Evolutionary conservation across 2,797 vertebrate genomes (phyloP), one percentile per base, ranked within the genome.

Genomic region (Gadopsis marmoratus): DNA sequence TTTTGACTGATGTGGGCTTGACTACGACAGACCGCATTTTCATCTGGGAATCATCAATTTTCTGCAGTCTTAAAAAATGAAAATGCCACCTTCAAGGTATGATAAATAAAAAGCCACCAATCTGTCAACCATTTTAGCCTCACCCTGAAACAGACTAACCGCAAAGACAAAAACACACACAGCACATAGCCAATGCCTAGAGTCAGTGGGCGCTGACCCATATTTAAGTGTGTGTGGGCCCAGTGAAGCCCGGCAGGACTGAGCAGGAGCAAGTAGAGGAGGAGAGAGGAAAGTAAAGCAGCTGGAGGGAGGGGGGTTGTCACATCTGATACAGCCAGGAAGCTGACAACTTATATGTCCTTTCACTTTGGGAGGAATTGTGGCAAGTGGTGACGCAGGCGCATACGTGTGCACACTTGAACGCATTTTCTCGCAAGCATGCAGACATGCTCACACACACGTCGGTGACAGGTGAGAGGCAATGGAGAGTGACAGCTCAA

Each of bases 141-240:
- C 48, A 60, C 33, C 53, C 47, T 4, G 63, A 58, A 79, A 72
- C 50, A 76, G 47, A 64, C 48, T 7, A 14, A 62, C 12, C 23
- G 23, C 74, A 31, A 58, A 63, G 67, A 74, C 68, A 55, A 56
- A 74, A 54, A 72, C 43, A 45, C 31, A 73, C 43, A 54, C 64
- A 71, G 23, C 72, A 48, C 68, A 68, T 33, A 67, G 47, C 48
- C 53, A 61, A 51, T 67, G 56, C 69, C 66, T 80, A 21, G 35
- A 81, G 78, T 83, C 71, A 75, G 55, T 73, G 68, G 64, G 61
- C 41, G 14, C 76, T 89, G 91, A 91, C 92, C 90, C 88, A 89
- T 58, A 89, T 87, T 83, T 67, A 73, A 71, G 60, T 71, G 79
- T 59, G 67, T 63, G 74, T 69, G 63, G 71, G 47, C 71, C 71